Percentiles rank a stretch among this genome's conserved stretches.
Conservation (phyloP, 2,113 vertebrate genomes). For the Carassius auratus region DNA sequence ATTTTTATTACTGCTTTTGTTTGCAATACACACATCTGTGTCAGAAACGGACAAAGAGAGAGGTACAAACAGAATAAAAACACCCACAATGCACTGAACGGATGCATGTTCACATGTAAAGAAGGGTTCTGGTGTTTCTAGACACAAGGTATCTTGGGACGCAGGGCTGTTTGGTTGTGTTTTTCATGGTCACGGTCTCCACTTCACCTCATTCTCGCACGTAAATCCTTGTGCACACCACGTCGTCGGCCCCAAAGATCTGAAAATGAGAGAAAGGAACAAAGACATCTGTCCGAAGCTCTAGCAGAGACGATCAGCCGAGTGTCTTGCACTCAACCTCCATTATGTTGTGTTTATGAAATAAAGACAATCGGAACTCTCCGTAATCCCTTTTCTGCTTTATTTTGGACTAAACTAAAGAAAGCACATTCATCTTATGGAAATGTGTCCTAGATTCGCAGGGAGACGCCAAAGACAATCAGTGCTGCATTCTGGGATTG, state of each 20-base stretch:
- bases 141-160: not conserved
- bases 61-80: constrained; percentile 27
- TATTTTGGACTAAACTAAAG: constrained; percentile 49
- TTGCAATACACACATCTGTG: constrained; percentile 42
- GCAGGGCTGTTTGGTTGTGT: not conserved
- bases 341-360: not conserved
- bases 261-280: constrained; percentile 63
- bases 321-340: constrained; percentile 13
- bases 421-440: constrained; percentile 66
- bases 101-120: constrained; percentile 23
- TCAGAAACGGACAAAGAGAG: not conserved
- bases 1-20: constrained; percentile 49
- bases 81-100: constrained; percentile 38
- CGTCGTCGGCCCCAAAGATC: constrained; percentile 91
- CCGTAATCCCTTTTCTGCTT: constrained; percentile 37
- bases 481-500: constrained; percentile 48
- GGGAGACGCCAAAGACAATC: constrained; percentile 61
- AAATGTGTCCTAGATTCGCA: constrained; percentile 73
- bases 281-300: not conserved
- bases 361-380: constrained; percentile 38
- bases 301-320: not conserved
- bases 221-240: constrained; percentile 95
- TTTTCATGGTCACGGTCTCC: not conserved
- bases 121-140: constrained; percentile 8
- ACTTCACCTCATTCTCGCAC: constrained; percentile 80